phyloP scores from a whole-genome alignment of 2,797 vertebrate genomes.

The Cyprinodon diabolis region DNA sequence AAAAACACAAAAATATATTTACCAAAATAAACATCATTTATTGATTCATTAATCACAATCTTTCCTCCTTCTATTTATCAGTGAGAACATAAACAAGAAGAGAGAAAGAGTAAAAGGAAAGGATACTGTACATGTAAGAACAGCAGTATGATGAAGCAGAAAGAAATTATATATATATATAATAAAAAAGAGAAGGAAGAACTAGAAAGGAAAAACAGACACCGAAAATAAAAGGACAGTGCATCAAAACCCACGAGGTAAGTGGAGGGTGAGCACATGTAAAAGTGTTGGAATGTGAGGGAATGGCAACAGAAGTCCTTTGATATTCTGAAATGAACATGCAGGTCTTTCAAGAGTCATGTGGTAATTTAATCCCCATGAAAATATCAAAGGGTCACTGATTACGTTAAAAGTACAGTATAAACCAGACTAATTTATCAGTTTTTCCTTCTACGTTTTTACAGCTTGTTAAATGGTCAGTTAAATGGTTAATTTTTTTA shows the following conservation, averaged over 20 bases:
- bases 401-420: not conserved
- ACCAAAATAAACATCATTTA: constrained; percentile 34
- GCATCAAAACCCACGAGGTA: constrained; percentile 29
- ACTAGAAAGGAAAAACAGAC: constrained; percentile 25
- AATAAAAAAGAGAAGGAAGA: constrained; percentile 27
- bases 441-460: not conserved
- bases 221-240: constrained; percentile 39
- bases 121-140: constrained; percentile 16
- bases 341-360: not conserved
- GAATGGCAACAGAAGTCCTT: constrained; percentile 38
- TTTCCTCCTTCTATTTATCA: constrained; percentile 63
- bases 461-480: not conserved
- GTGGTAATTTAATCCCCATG: not conserved
- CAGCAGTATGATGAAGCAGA: constrained; percentile 20
- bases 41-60: constrained; percentile 70
- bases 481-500: not conserved
- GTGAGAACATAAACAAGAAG: constrained; percentile 43
- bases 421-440: not conserved
- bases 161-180: constrained; percentile 14
- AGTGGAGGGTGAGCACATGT: constrained; percentile 10
- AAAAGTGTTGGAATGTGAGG: constrained; percentile 27
- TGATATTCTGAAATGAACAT: not conserved
- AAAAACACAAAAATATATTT: constrained; percentile 14
- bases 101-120: not conserved
- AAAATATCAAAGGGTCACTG: not conserved